Evolutionary conservation across 2,888 invertebrate genomes (phyloP), one percentile per base, ranked within the genome.

Genomic region (Gastrophysa polygoni): DNA sequence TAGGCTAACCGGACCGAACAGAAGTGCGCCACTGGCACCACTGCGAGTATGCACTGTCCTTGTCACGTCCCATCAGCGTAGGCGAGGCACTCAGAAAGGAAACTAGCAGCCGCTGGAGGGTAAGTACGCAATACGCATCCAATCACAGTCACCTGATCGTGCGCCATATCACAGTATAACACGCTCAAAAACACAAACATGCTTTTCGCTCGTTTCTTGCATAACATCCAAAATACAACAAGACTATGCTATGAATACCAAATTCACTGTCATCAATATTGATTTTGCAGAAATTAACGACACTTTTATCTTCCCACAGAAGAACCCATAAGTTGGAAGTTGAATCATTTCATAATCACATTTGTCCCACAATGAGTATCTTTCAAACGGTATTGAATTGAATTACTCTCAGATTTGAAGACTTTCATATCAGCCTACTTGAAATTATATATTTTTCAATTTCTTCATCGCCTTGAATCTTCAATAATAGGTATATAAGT

Each of bases 91-190:
- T 81, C 81, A 74, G 78, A 77, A 80, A 80, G 80, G 79, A 80
- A 80, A 79, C 78, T 79, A 80, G 80, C 79, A 76, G 78, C 79
- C 78, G 78, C 78, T 79, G 80, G 80, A 80, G 79, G 78, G 79
- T 81, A 80, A 80, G 80, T 80, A 80, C 79, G 76, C 77, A 78
- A 80, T 80, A 80, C 79, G 76, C 77, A 78, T 78, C 76, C 79
- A 77, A 76, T 77, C 77, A 77, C 76, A 81, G 81, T 81, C 81
- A 81, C 81, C 81, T 81, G 81, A 81, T 81, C 81, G 75, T 80
- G 80, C 80, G 80, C 80, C 79, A 80, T 81, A 81, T 81, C 81
- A 81, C 81, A 81, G 81, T 79, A 80, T 79, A 80, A 79, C 78
- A 79, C 77, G 78, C 78, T 76, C 75, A 73, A 70, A 74, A 69